phyloP scores from a whole-genome alignment of 2,797 vertebrate species.

The Eupleurogrammus muticus region DNA sequence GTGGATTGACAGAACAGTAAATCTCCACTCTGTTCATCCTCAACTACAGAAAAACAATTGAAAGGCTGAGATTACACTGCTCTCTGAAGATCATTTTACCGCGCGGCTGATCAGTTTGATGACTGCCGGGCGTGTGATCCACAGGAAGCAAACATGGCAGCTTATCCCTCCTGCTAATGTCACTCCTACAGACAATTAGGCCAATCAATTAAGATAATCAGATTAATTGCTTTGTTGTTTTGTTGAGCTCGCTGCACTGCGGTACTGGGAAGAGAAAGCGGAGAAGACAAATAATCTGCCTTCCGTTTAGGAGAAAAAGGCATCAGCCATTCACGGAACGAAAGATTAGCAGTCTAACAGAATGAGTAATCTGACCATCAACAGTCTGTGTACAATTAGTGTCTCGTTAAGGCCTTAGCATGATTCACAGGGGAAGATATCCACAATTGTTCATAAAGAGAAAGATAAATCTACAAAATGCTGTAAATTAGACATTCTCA shows the following conservation, averaged over 20 bases:
- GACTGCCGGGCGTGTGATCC: slow-evolving; percentile 21
- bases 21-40: background rate
- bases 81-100: slow-evolving; percentile 10
- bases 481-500: background rate
- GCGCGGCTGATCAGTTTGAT: slow-evolving; percentile 29
- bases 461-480: background rate
- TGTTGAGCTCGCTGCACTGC: slow-evolving; percentile 25
- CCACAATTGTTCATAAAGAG: background rate
- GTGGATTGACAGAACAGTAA: background rate
- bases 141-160: slow-evolving; percentile 40
- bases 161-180: slow-evolving; percentile 27
- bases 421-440: background rate
- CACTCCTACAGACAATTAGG: slow-evolving; percentile 55
- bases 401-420: background rate
- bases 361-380: slow-evolving; percentile 11
- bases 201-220: slow-evolving; percentile 55
- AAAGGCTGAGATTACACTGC: slow-evolving; percentile 19
- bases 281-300: slow-evolving; percentile 22
- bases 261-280: slow-evolving; percentile 16
- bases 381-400: background rate
- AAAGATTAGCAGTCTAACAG: slow-evolving; percentile 41
- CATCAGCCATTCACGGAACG: slow-evolving; percentile 45
- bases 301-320: slow-evolving; percentile 25
- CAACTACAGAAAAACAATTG: background rate
- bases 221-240: slow-evolving; percentile 60